A percentile compares a stretch with the other conserved stretches of the same genome.
Evolutionary conservation across 2,113 vertebrate species (phyloP).

Genomic region (Pantherophis guttatus): DNA sequence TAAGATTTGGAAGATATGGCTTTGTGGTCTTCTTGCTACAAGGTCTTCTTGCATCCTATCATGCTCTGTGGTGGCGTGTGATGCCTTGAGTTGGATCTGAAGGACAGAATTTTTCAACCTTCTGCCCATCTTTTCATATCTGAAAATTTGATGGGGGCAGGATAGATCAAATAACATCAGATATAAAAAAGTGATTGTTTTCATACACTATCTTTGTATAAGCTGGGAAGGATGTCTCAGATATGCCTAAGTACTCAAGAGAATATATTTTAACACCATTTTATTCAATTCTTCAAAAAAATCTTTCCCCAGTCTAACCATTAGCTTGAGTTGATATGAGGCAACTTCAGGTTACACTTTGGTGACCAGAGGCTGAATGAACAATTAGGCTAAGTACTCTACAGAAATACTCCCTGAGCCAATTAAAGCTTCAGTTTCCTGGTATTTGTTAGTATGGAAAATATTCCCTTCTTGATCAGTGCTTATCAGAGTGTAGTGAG

Average conservation of each 20-base stretch:
- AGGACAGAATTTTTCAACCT: neutral
- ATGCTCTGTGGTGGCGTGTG: neutral
- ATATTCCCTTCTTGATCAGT: neutral
- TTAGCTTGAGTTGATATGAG: neutral
- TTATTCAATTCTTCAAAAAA: too few relatives aligned
- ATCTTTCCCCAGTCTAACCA: neutral
- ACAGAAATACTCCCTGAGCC: neutral
- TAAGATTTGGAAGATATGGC: slow-evolving; percentile 13
- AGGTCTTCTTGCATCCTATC: neutral
- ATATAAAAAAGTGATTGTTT: neutral
- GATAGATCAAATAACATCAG: neutral
- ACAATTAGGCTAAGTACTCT: neutral
- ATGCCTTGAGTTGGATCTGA: neutral
- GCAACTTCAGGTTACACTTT: neutral
- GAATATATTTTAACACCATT: neutral
- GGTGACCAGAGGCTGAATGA: neutral
- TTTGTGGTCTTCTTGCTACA: neutral
- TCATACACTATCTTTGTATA: neutral
- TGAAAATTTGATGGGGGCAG: neutral
- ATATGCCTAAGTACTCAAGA: neutral
- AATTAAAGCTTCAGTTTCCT: neutral
- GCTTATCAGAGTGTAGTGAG: neutral
- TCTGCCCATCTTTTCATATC: neutral
- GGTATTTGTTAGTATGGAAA: neutral
- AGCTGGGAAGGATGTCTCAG: neutral